Base-by-base conservation (phyloP, 1,140 invertebrate species). In the Cyclina sinensis region DNA sequence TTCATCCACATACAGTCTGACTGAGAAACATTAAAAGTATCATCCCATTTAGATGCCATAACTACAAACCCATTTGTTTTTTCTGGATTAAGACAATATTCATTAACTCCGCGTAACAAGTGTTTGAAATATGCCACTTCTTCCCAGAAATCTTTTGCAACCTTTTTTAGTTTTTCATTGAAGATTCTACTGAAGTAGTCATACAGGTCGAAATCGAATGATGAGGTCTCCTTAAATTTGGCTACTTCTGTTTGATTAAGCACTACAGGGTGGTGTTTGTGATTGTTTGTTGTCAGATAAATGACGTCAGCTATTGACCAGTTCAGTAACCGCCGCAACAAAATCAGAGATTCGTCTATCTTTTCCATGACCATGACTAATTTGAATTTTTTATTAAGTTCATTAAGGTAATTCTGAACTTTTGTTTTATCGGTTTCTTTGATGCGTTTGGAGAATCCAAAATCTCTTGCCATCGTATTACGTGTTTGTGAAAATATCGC, bases 341-440 rank as follows among this genome's bases (percentile, higher is more conserved):
- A 91, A 46, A 96, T 92, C 27, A 96, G 88, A 7, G 96, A 96
- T 89, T 96, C 96, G 79, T 96, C 96, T 90, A 96, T 95, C 79
- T 95, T 93, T 89, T 96, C 96, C 4, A 95, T 93, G 14, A 96
- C 93, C 95, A 96, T 94, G 18, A 96, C 95, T 9, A 96, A 91
- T 86, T 95, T 92, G 89, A 96, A 96, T 21, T 89, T 65, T n/a
- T 78, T 76, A 24, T 81, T 57, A 24, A 91, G 21, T 48, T 84
- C 32, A 9, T 54, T 0, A 46, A 91, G 32, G 30, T 87, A 92
- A 37, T 70, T 35, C 24, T 78, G 48, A 43, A 90, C 68, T 14
- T 30, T 39, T 18, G 21, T 32, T 2, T 18, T 43, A 70, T 88
- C 86, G 5, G 39, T 73, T 0, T 48, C 7, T n/a, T 84, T 57